Conservation (phyloP, 2,888 invertebrate genomes). For the Micropterix aruncella region DNA sequence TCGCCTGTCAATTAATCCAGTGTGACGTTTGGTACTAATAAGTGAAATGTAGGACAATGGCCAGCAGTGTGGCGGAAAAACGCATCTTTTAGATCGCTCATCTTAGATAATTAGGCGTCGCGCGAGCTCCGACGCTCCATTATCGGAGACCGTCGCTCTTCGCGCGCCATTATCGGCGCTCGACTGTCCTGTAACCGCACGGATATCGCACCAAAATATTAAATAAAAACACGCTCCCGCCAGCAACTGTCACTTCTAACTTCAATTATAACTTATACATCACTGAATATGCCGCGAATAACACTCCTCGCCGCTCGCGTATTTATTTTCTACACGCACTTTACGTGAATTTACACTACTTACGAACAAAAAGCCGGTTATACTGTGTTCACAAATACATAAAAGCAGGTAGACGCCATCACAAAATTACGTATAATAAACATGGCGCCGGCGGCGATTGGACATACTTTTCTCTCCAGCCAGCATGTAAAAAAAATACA, state of each 20-base stretch:
- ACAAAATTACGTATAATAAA: background rate
- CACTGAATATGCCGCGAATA: background rate
- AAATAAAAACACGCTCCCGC: background rate
- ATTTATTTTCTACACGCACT: background rate
- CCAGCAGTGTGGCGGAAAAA: background rate
- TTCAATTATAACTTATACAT: background rate
- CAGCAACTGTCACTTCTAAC: background rate
- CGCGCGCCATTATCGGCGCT: background rate
- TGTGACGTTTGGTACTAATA: background rate
- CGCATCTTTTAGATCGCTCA: background rate
- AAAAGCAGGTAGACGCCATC: background rate
- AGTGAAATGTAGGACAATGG: background rate
- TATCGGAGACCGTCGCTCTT: background rate
- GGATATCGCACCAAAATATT: background rate
- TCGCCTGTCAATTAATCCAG: background rate
- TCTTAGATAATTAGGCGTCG: background rate
- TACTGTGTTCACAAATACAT: background rate
- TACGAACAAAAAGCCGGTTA: background rate
- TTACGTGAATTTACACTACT: background rate
- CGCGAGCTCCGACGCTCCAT: background rate
- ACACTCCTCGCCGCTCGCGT: background rate
- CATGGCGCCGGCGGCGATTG: background rate
- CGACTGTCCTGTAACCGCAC: background rate
- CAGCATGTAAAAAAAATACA: background rate
- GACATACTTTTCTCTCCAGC: background rate